Percentiles rank a stretch among this genome's conserved stretches.
Evolutionary conservation across 1,140 invertebrate species (phyloP).

Genomic region (Euwallacea fornicatus): DNA sequence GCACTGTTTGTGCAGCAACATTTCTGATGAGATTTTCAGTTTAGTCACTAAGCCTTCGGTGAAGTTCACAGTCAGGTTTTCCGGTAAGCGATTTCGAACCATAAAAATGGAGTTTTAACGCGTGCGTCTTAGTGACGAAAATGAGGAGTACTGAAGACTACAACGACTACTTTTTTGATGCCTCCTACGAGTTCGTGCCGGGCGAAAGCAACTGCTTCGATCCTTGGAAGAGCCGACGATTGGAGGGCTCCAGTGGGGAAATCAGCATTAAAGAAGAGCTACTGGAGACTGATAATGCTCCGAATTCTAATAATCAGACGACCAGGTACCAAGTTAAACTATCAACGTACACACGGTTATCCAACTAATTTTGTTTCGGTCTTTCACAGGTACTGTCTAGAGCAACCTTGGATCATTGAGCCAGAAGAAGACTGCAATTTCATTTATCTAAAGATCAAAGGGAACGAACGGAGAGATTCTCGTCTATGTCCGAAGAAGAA

Average conservation of each 20-base stretch:
- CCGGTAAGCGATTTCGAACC: slow-evolving; percentile 36
- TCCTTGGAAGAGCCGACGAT: slow-evolving; percentile 63
- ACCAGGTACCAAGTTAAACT: too few species aligned
- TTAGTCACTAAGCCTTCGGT: slow-evolving; percentile 67
- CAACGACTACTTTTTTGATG: slow-evolving; percentile 78
- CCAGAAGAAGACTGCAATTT: slow-evolving; percentile 72
- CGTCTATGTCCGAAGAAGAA: slow-evolving; percentile 70
- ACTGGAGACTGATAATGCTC: slow-evolving; percentile 26
- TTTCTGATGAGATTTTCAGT: slow-evolving; percentile 61
- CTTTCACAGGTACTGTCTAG: slow-evolving; percentile 58
- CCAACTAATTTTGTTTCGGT: background rate
- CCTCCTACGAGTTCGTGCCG: slow-evolving; percentile 71
- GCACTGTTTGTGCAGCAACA: slow-evolving; percentile 75
- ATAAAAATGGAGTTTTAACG: background rate
- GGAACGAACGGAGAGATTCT: slow-evolving; percentile 62
- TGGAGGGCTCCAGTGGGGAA: slow-evolving; percentile 72
- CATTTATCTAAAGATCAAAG: slow-evolving; percentile 69
- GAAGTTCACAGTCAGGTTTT: slow-evolving; percentile 72
- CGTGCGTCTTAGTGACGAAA: slow-evolving; percentile 58
- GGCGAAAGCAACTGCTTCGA: slow-evolving; percentile 61
- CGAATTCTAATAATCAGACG: too few species aligned
- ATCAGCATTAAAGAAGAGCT: slow-evolving; percentile 55
- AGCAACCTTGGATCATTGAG: slow-evolving; percentile 77
- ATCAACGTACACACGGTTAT: too few species aligned
- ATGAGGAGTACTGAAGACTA: slow-evolving; percentile 85